Evolutionary conservation across 1,140 invertebrate species (phyloP), one percentile per base, ranked within the genome.

Genomic region (Asobara japonica): DNA sequence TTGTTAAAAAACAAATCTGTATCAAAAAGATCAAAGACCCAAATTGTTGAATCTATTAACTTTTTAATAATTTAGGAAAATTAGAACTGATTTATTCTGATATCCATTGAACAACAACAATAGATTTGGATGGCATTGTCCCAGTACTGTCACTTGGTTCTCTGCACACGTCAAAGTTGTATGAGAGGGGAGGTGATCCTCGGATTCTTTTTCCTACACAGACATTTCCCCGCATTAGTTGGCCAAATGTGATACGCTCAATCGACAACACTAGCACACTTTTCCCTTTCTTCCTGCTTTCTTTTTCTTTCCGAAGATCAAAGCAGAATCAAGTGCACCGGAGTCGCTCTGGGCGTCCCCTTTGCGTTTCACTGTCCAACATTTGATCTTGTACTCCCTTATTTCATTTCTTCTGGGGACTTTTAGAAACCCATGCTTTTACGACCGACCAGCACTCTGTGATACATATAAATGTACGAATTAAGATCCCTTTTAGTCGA

Each of bases 211-310:
- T 45, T 27, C 25, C 51, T 10, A 25, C 0, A 11, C 10, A 27
- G 51, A 27, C 22, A 56, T 56, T 56, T 22, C 11, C 22, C 51
- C 51, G n/a, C 16, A 56, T 56, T 56, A 56, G 51, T 56, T 18
- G 0, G 51, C 20, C 51, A 56, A 56, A 56, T 56, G 51, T 56
- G 51, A 25, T 56, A 56, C 51, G 51, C 51, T 56, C 51, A 22
- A 56, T 56, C 51, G 51, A 22, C 51, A 27, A 25, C 51, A 56
- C 20, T 20, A 36, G 11, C n/a, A n/a, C n/a, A n/a, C n/a, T n/a
- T n/a, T n/a, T n/a, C n/a, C n/a, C n/a, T n/a, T n/a, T n/a, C n/a
- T 16, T 18, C 41, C n/a, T 16, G 22, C 16, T 56, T 56, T 25
- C 51, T 22, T 56, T 56, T 56, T n/a, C n/a, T n/a, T 25, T 25